A percentile compares a stretch with the other conserved stretches of the same genome.
These are phyloP conservation scores for Eurytoma adleriae DNA, from an alignment of 2,888 invertebrate species.

Conservation along the genomic window DNA sequence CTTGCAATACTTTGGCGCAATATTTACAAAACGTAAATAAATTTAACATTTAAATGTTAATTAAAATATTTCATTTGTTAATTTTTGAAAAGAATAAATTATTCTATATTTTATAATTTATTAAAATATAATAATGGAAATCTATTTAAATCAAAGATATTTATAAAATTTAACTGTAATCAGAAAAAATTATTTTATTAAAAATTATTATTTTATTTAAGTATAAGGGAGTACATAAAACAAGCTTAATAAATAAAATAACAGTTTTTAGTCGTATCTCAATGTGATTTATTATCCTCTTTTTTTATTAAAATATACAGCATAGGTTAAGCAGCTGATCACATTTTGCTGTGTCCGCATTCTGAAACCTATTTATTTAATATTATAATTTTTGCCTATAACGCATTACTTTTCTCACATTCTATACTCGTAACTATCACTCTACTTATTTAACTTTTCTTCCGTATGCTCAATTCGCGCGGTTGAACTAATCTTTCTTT, in stretches of 20 bases:
- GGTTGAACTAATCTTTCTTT: slow-evolving; percentile 33
- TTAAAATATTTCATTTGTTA: no score
- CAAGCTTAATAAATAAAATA: not conserved
- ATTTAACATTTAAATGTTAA: no score
- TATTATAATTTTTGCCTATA: slow-evolving; percentile 29
- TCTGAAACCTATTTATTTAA: slow-evolving; percentile 41
- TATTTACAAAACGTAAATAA: no score
- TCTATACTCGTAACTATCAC: slow-evolving; percentile 21
- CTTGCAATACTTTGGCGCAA: no score
- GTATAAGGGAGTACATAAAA: no score
- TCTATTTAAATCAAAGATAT: no score
- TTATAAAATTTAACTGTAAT: no score
- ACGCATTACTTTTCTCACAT: slow-evolving; percentile 35
- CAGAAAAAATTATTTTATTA: no score
- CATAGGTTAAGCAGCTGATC: slow-evolving; percentile 59
- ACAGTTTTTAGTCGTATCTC: slow-evolving; percentile 49
- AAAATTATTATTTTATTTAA: no score
- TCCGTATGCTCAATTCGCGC: slow-evolving; percentile 49
- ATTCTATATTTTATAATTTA: no score
- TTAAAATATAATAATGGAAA: no score
- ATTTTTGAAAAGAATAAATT: no score
- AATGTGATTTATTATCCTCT: slow-evolving; percentile 43
- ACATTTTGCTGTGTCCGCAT: slow-evolving; percentile 45
- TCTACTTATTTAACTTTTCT: slow-evolving; percentile 33
- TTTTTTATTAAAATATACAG: slow-evolving; percentile 74